Conservation (phyloP, 1,140 invertebrate genomes). For the Spodoptera litura region DNA sequence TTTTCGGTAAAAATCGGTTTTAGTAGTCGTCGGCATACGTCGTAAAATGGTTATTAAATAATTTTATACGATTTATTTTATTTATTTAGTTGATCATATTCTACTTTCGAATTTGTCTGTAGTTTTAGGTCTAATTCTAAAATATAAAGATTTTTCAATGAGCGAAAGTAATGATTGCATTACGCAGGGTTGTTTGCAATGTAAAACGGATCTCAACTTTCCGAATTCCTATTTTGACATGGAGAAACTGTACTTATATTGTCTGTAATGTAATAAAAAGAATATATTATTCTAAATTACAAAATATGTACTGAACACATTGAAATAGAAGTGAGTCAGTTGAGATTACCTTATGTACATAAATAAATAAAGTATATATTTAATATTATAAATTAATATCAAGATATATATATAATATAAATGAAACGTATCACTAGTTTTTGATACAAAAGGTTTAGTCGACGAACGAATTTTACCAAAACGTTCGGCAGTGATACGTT, state of each 20-base stretch:
- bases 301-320: conserved; percentile 25
- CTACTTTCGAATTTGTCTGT: conserved; percentile 6
- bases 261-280: conserved; percentile 33
- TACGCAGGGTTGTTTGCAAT: conserved; percentile 18
- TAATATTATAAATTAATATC: conserved; percentile 45
- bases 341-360: conserved; percentile 55
- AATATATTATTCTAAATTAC: conserved; percentile 45
- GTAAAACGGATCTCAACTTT: conserved; percentile 45
- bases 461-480: conserved; percentile 19
- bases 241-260: conserved; percentile 42
- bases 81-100: too few species aligned
- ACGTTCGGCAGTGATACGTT: conserved; percentile 52
- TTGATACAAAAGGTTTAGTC: conserved; percentile 27
- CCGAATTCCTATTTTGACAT: conserved; percentile 45
- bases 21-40: too few species aligned
- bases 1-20: too few species aligned
- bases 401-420: conserved; percentile 49
- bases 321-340: conserved; percentile 41
- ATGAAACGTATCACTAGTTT: conserved; percentile 40
- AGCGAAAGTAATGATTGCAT: not conserved
- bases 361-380: conserved; percentile 47
- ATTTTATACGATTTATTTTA: too few species aligned
- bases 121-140: not conserved
- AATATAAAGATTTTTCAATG: not conserved
- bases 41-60: too few species aligned